Evolutionary conservation across 2,888 invertebrate species (phyloP).

Genomic region (Hypena proboscidalis): DNA sequence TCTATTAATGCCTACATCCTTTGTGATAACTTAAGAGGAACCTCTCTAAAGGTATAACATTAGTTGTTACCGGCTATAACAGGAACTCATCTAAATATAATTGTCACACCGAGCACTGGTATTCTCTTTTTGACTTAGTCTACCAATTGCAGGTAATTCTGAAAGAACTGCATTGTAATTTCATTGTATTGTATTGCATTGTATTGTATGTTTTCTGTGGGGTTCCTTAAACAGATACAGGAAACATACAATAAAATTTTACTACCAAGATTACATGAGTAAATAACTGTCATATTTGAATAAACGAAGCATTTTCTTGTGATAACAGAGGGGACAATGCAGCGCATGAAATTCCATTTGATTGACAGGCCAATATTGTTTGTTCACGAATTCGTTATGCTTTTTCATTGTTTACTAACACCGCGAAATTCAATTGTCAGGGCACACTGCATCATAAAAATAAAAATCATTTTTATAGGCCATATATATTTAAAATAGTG

Average conservation of each 20-base stretch:
- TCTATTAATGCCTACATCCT: constrained; percentile 16
- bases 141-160: constrained; percentile 1
- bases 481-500: too few species aligned
- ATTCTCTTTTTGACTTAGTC: neutral
- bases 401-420: constrained; percentile 16
- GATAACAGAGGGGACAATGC: constrained; percentile 8
- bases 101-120: neutral
- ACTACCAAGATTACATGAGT: constrained; percentile 1
- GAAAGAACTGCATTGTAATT: constrained; percentile 3
- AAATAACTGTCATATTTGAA: constrained; percentile 4
- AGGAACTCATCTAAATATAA: too few species aligned
- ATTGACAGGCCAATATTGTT: constrained; percentile 39
- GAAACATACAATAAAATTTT: too few species aligned
- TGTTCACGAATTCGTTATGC: constrained; percentile 28
- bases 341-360: constrained; percentile 23
- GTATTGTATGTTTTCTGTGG: too few species aligned
- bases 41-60: constrained; percentile 1
- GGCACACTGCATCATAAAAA: too few species aligned
- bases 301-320: constrained; percentile 10
- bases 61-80: too few species aligned
- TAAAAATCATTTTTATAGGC: too few species aligned
- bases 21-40: constrained; percentile 20
- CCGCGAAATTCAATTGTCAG: neutral
- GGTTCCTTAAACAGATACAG: too few species aligned
- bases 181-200: too few species aligned